Evolutionary conservation across 2,797 vertebrate species (phyloP).

Genomic region (Pelobates cultripes): DNA sequence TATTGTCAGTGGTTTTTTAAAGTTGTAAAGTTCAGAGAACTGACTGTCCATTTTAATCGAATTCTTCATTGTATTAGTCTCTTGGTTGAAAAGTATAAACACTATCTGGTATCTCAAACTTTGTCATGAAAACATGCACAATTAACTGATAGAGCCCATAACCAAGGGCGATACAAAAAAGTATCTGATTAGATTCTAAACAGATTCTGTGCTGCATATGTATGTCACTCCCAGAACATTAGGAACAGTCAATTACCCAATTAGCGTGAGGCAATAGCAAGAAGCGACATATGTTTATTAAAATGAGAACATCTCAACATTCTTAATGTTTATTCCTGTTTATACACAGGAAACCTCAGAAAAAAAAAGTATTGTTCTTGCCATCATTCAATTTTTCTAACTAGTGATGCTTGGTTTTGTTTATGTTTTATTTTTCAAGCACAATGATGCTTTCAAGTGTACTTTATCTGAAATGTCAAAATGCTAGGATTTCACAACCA

Average conservation of each 20-base stretch:
- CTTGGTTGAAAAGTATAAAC: too few species aligned
- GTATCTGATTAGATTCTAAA: too few species aligned
- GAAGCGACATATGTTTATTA: not conserved
- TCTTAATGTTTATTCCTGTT: not conserved
- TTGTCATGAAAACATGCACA: constrained; percentile 17
- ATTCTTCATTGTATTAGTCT: too few species aligned
- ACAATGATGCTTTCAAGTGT: not conserved
- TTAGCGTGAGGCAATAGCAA: not conserved
- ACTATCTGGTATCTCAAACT: too few species aligned
- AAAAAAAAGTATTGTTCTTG: not conserved
- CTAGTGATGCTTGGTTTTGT: not conserved
- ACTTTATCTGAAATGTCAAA: too few species aligned
- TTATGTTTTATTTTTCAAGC: not conserved
- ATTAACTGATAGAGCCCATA: constrained; percentile 25
- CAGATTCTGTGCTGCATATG: not conserved
- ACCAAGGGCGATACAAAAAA: not conserved
- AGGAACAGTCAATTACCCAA: not conserved
- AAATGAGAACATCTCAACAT: not conserved
- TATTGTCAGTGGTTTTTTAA: too few species aligned
- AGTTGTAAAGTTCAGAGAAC: too few species aligned
- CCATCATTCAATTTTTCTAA: not conserved
- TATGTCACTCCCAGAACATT: not conserved
- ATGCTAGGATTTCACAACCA: too few species aligned
- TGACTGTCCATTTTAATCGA: too few species aligned
- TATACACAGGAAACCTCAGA: not conserved